Base-by-base conservation (phyloP, 2,113 vertebrate genomes). In the Lasiurus cinereus region DNA sequence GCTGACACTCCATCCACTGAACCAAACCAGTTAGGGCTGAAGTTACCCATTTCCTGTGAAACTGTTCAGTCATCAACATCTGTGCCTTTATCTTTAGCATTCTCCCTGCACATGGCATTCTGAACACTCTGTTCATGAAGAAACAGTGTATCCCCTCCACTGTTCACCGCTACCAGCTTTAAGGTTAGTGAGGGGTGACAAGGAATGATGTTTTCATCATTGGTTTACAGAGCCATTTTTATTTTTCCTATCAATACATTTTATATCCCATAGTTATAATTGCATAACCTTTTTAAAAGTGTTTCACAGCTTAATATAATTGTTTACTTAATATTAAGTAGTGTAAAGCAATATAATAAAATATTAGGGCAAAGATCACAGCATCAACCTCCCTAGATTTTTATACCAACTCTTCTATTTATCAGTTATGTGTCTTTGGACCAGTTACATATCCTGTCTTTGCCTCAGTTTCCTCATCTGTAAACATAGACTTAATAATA, bases 281-380 rank as follows among this genome's bases (percentile, higher is more conserved):
- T 3, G 1, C 59, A 27, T 24, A 62, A 62, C 22, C 24, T 76
- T 46, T 18, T 31, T 6, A 77, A 77, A 50, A 48, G 29, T 21
- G 46, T 77, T 77, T 21, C 52, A 64, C 46, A 50, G 43, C 27
- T 62, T 78, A 85, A 69, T 13, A 80, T 11, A 52, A n/a, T n/a
- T 74, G 84, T 89, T 83, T 1, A 93, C 62, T 93, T n/a, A 91
- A 59, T 69, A 69, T 78, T 74, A 94, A 93, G 13, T 50, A 88
- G 29, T 39, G 1, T 27, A 70, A 86, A 19, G 6, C 14, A 70
- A 85, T 85, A 39, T 29, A 87, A 83, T 21, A 36, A 83, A 54
- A 88, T 39, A 16, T 2, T 92, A 83, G 8, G 11, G 8, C 29
- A 94, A 89, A 94, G 5, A 70, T 70, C 54, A 82, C 33, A 72